These are phyloP conservation scores for Volucella inanis DNA, from an alignment of 2,888 invertebrate species.

Conservation along the genomic window DNA sequence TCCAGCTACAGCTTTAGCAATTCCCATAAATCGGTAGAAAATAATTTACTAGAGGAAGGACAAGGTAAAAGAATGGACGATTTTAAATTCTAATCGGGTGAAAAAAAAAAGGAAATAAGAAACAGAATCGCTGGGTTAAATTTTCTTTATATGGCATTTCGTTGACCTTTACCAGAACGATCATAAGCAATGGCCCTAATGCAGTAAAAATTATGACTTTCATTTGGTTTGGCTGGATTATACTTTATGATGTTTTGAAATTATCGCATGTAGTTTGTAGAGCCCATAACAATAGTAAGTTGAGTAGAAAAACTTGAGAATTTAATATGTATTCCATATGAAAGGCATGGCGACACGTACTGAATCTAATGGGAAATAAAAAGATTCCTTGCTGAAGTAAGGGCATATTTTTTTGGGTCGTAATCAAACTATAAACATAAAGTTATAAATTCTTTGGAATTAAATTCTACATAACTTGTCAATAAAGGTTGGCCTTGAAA, in stretches of 20 bases:
- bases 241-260: not conserved
- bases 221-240: conserved; percentile 1
- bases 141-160: not conserved
- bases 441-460: too few relatives aligned
- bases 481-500: too few relatives aligned
- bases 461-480: too few relatives aligned
- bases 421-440: too few relatives aligned
- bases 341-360: not conserved
- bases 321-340: not conserved
- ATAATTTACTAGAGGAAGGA: conserved; percentile 29
- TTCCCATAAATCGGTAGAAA: conserved; percentile 22
- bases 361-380: not conserved
- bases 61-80: not conserved
- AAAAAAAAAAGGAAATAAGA: not conserved
- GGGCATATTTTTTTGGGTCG: too few relatives aligned
- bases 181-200: not conserved
- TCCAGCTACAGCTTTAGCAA: too few relatives aligned
- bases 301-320: conserved; percentile 5
- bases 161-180: conserved; percentile 4
- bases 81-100: conserved; percentile 7
- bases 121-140: not conserved
- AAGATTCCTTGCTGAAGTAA: not conserved
- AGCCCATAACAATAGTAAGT: conserved; percentile 18
- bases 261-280: conserved; percentile 18
- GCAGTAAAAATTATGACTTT: conserved; percentile 16